phyloP scores from a whole-genome alignment of 2,113 vertebrate genomes.

The Xyliphius kryptos region DNA sequence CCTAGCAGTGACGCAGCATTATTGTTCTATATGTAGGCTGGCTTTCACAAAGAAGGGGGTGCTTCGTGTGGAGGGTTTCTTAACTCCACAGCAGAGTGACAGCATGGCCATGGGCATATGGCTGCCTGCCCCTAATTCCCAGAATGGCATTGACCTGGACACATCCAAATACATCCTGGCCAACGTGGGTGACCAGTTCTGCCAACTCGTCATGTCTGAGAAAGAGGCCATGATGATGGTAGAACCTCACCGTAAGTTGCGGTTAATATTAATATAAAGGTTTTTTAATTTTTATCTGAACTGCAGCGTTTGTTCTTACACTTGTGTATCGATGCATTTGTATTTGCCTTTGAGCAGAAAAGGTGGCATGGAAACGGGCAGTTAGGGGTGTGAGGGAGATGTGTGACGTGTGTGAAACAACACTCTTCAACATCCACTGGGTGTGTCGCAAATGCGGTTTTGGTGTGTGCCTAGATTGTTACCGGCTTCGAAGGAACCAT shows the following conservation, averaged over 20 bases:
- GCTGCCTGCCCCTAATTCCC: conserved; percentile 81
- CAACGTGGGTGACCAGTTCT: conserved; percentile 97
- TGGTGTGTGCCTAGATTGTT: conserved; percentile 96
- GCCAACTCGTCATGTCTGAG: conserved; percentile 97
- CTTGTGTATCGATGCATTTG: no score
- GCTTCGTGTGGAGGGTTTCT: conserved; percentile 90
- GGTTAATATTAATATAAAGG: no score
- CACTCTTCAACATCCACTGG: conserved; percentile 98
- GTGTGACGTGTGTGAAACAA: conserved; percentile 98
- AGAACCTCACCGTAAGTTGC: conserved; percentile 97
- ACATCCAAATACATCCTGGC: conserved; percentile 98
- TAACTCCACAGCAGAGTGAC: conserved; percentile 95
- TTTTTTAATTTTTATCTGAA: no score
- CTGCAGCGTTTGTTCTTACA: no score
- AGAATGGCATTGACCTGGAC: conserved; percentile 90
- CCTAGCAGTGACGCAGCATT: no score
- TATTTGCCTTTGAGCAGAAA: conserved; percentile 77
- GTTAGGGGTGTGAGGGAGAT: conserved; percentile 93
- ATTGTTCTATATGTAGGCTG: conserved; percentile 78
- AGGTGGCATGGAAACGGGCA: conserved; percentile 97
- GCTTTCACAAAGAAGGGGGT: conserved; percentile 94
- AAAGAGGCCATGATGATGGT: conserved; percentile 99
- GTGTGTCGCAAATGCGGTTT: conserved; percentile 98
- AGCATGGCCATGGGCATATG: conserved; percentile 94
- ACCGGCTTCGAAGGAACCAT: conserved; percentile 85